Evolutionary conservation across 2,888 invertebrate species (phyloP).

Genomic region (Scaptomyza polygonia): DNA sequence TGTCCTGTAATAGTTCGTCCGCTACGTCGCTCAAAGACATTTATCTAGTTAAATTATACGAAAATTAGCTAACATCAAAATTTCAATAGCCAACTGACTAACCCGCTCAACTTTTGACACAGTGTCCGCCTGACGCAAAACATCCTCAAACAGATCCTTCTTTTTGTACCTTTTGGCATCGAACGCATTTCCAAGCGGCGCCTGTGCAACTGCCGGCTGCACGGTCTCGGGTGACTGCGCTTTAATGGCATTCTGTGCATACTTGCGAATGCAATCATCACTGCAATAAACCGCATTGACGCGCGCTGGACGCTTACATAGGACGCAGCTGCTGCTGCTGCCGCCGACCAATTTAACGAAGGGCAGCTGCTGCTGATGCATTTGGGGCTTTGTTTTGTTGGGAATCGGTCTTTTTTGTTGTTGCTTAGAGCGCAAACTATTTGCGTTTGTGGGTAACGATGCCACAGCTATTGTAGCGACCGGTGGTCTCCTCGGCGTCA

Average conservation of each 20-base stretch:
- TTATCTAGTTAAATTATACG: slow-evolving; percentile 84
- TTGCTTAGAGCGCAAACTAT: slow-evolving; percentile 18
- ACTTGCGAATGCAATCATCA: slow-evolving; percentile 93
- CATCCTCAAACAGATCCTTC: slow-evolving; percentile 83
- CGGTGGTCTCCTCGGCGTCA: slow-evolving; percentile 21
- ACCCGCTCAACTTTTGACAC: slow-evolving; percentile 83
- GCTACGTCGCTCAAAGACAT: slow-evolving; percentile 92
- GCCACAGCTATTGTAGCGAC: slow-evolving; percentile 9
- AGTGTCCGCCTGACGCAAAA: slow-evolving; percentile 79
- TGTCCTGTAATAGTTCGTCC: slow-evolving; percentile 90
- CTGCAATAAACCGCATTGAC: slow-evolving; percentile 95
- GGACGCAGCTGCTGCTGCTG: slow-evolving; percentile 86
- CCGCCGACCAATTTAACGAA: slow-evolving; percentile 60
- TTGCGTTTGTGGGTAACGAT: slow-evolving; percentile 11
- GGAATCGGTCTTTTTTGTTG: slow-evolving; percentile 14
- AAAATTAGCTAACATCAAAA: neutral
- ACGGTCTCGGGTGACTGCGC: slow-evolving; percentile 51
- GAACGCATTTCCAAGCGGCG: slow-evolving; percentile 30
- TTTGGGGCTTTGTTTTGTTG: slow-evolving; percentile 30
- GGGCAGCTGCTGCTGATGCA: slow-evolving; percentile 67
- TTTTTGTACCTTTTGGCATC: slow-evolving; percentile 82
- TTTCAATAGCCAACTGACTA: slow-evolving; percentile 15
- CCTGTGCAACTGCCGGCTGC: slow-evolving; percentile 25
- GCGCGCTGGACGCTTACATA: slow-evolving; percentile 90
- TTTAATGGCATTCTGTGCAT: slow-evolving; percentile 89